Evolutionary conservation across 2,113 vertebrate species (phyloP), one percentile per base, ranked within the genome.

Genomic region (Promerops cafer): DNA sequence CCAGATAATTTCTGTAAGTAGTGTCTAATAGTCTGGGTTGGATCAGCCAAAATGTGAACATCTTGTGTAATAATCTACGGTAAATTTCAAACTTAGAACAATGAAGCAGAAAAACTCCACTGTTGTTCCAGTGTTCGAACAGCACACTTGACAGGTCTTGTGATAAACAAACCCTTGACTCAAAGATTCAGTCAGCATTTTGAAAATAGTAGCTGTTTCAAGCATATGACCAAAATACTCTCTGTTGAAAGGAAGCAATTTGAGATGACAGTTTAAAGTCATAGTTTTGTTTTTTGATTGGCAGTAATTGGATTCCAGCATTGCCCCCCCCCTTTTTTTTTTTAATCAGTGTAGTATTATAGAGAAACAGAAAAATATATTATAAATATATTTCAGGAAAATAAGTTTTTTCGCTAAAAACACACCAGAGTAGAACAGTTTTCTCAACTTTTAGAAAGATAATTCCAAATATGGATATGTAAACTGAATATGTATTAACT

Each of bases 1-100:
- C 97, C 98, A 96, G 93, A 98, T 99, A 39, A 96, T 99, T 97
- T 99, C 98, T n/a, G 99, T 99, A 97, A 98, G 98, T 97, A 69
- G 13, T 26, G 5, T n/a, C 61, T 61, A 39, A 45, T 59, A 11
- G 10, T 40, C 27, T 78, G 39, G 9, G 17, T 89, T 75, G 52
- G 19, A 61, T 42, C 30, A 64, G 56, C 33, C 31, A 79, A 82
- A 89, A 66, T 54, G 10, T 54, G 42, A 70, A 66, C 3, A 33
- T 63, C 9, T 20, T 68, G 3, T 70, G 24, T 66, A 64, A 31
- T 52, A 37, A 89, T 45, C 39, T 75, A n/a, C 33, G 37, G 39
- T 24, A 82, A 75, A 66, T 60, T 81, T 59, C 39, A 16, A 50
- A 50, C 10, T 70, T 66, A 20, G 10, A 9, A 17, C 45, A 70